Conservation (phyloP, 2,888 invertebrate species). For the Leistus spinibarbis region DNA sequence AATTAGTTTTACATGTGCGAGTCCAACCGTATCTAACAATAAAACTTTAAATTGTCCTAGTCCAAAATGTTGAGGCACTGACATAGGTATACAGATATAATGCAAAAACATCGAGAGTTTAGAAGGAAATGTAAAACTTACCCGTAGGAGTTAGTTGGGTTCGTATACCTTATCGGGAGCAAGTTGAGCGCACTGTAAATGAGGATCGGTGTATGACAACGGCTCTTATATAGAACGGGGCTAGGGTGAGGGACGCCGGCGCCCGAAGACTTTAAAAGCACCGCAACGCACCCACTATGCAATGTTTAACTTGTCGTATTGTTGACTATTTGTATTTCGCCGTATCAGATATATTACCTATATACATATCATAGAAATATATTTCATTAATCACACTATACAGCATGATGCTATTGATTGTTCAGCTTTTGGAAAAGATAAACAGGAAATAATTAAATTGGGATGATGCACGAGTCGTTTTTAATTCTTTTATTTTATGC, state of each 20-base stretch:
- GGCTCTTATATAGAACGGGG: slow-evolving; percentile 24
- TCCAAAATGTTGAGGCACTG: too few species aligned
- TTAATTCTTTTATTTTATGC: too few species aligned
- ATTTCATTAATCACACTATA: neutral
- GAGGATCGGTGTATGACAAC: slow-evolving; percentile 14
- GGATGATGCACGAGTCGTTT: too few species aligned
- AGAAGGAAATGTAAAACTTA: neutral
- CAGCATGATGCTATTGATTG: neutral
- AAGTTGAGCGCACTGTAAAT: slow-evolving; percentile 31
- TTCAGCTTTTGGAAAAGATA: neutral
- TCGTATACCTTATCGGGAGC: slow-evolving; percentile 8
- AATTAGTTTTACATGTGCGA: too few species aligned
- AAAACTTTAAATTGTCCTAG: too few species aligned
- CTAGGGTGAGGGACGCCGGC: slow-evolving; percentile 8
- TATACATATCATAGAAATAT: neutral
- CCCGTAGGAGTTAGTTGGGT: neutral
- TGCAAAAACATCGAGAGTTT: neutral
- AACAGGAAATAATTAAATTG: neutral
- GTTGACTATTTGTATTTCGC: neutral
- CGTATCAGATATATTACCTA: neutral
- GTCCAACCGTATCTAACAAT: too few species aligned
- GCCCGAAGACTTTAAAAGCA: slow-evolving; percentile 7
- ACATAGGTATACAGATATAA: neutral
- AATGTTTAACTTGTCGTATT: slow-evolving; percentile 15
- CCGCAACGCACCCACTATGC: slow-evolving; percentile 22